Percentiles rank a stretch among this genome's conserved stretches.
Evolutionary conservation across 1,140 invertebrate species (phyloP).

Genomic region (Heliconius eleuchia): DNA sequence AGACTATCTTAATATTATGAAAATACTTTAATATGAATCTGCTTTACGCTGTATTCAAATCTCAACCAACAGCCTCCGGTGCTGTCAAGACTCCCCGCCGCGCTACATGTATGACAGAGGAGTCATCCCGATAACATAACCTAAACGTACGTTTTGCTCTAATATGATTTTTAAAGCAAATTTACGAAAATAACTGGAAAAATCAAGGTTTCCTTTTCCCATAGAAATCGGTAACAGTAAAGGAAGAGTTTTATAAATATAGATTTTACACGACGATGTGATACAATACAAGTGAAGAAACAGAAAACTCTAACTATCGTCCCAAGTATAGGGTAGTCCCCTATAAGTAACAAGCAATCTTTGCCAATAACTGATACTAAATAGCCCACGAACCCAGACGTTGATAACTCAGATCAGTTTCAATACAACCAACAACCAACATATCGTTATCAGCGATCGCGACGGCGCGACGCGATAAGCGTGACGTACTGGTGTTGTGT

Average conservation of each 20-base stretch:
- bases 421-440: neutral
- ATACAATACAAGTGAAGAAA: too few species aligned
- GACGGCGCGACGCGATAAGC: neutral
- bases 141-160: too few species aligned
- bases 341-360: too few species aligned
- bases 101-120: neutral
- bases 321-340: too few species aligned
- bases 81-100: neutral
- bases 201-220: too few species aligned
- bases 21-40: too few species aligned
- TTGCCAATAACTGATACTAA: neutral
- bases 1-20: neutral
- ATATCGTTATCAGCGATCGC: neutral
- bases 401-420: neutral
- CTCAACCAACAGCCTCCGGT: neutral
- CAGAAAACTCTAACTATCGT: too few species aligned
- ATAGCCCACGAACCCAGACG: neutral
- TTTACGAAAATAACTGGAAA: too few species aligned
- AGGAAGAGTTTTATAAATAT: too few species aligned
- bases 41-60: neutral
- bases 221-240: too few species aligned
- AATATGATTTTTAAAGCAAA: too few species aligned
- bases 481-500: constrained; percentile 2
- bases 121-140: neutral
- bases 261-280: too few species aligned